phyloP scores from a whole-genome alignment of 2,888 invertebrate genomes.

The Tetragonula carbonaria region DNA sequence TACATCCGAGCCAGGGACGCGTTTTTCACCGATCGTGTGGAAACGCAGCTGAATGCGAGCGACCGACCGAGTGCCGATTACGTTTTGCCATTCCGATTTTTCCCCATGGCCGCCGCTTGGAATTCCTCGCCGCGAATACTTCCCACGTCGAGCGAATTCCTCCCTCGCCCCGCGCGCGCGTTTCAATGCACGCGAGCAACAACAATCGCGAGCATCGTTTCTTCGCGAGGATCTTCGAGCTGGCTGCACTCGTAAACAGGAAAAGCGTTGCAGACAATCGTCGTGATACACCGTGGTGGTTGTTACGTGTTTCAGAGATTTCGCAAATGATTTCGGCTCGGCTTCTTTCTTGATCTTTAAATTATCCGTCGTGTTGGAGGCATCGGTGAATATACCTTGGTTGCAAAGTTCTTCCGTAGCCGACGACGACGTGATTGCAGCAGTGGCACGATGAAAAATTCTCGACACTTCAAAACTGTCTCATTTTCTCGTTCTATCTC shows the following conservation, averaged over 20 bases:
- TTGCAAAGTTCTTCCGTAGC: neutral
- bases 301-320: conserved; percentile 36
- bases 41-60: neutral
- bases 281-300: conserved; percentile 18
- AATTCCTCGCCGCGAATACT: conserved; percentile 13
- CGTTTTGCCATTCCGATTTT: conserved; percentile 35
- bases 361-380: neutral
- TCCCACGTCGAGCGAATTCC: conserved; percentile 9
- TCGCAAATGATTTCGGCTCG: conserved; percentile 54
- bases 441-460: no score
- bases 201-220: neutral
- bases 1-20: conserved; percentile 45
- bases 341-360: conserved; percentile 27
- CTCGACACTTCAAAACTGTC: no score
- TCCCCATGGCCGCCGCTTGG: neutral
- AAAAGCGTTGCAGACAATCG: neutral
- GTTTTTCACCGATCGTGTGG: neutral
- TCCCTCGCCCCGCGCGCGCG: neutral
- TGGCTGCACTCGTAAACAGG: neutral
- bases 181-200: neutral
- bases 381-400: neutral
- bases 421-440: neutral
- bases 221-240: neutral
- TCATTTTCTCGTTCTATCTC: no score
- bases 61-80: neutral